Base-by-base conservation (phyloP, 1,140 invertebrate genomes). In the Trichoplusia ni region DNA sequence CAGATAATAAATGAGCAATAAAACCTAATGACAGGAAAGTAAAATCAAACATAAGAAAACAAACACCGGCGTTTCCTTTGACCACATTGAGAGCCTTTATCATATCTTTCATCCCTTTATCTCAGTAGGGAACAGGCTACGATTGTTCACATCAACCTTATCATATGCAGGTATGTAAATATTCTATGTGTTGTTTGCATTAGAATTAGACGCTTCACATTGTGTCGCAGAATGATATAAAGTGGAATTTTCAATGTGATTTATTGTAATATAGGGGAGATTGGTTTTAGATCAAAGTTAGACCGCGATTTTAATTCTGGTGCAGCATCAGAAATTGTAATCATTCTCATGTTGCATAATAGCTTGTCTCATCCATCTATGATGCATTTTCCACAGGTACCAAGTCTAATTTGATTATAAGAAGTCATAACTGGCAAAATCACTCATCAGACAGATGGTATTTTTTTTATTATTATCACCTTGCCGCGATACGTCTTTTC, bases 61-160 rank as follows among this genome's bases (percentile, higher is more conserved):
- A 75, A 81, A 84, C 81, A 79, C 70, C 78, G 77, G 73, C 78
- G 69, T 73, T 81, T 76, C 74, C 77, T 84, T 84, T 85, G 78
- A 79, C 79, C 81, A 79, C 53, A 74, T 77, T 81, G 77, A 75
- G 64, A 62, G 53, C 46, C 61, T 67, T 71, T 80, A 77, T 78
- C 71, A 53, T 68, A 56, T 70, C 73, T 76, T 67, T 78, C 71
- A 53, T 68, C 60, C 71, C 73, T 76, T 67, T 76, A 77, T 78
- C 62, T 76, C 8, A 74, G 71, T 73, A 71, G 53, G 68, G 65
- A 71, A 75, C 75, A 80, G 69, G 60, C 63, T 44, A 71, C 72
- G 77, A 77, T 83, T 76, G 73, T 81, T 71, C 65, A 54, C 64
- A 66, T 65, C 64, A 64, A 63, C 67, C 38, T 67, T 54, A 71